Base-by-base conservation (phyloP, 2,888 invertebrate species). In the Sisyra terminalis region DNA sequence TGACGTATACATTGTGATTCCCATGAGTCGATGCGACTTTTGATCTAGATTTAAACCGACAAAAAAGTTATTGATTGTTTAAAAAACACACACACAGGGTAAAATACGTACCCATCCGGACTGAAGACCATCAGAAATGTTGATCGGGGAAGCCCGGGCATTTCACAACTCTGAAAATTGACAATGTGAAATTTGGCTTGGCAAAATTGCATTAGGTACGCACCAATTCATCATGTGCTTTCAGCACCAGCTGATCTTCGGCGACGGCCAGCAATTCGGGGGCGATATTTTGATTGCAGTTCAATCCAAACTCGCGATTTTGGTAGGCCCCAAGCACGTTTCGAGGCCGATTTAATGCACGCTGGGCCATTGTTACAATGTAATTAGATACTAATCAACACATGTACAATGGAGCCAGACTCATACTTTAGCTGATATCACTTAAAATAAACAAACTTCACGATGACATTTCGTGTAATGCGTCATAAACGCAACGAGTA, bases 41-140 rank as follows among this genome's bases (percentile, higher is more conserved):
- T 8, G 78, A 78, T 48, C 87, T 82, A 53, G 29, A 44, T 37
- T 18, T 3, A 13, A 15, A 2, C 6, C 9, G 15, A 10, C 11
- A 17, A 24, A 24, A 11, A 3, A 38, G 11, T 17, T 10, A 17
- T 15, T n/a, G 9, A 11, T 11, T 8, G 8, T 15, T 38, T 38
- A 43, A 24, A 44, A 15, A 11, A 34, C 11, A 40, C 24, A 29
- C 44, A 9, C 17, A 18, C n/a, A 39, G 15, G 24, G 14, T 14
- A 29, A 43, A 14, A 42, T 45, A 61, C 71, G 67, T 64, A 83
- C 81, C 82, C 84, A 70, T 88, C 85, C 45, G 83, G 82, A 68
- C 87, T 88, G 56, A 87, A 88, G 46, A 83, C 84, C 78, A 86
- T 83, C 46, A 88, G 67, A 64, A 86, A 87, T 44, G 87, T 86